phyloP scores from a whole-genome alignment of 2,888 invertebrate genomes.

The Dendrolimus houi region DNA sequence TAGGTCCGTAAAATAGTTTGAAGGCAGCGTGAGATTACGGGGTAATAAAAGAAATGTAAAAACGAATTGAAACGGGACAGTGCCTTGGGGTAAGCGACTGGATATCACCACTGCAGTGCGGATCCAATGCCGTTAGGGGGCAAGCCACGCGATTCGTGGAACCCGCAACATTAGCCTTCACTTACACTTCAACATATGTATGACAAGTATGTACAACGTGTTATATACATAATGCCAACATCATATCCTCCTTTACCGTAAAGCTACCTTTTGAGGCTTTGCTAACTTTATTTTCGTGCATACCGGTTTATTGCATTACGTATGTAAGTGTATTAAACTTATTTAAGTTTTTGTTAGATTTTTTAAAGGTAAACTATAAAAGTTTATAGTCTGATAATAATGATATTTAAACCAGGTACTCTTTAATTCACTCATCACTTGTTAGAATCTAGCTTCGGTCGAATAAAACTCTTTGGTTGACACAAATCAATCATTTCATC shows the following conservation, averaged over 20 bases:
- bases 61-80: slow-evolving; percentile 1
- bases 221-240: neutral
- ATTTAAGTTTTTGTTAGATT: too few relatives aligned
- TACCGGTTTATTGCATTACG: neutral
- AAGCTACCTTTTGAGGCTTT: too few relatives aligned
- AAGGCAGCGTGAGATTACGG: neutral
- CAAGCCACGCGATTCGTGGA: slow-evolving; percentile 16
- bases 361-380: too few relatives aligned
- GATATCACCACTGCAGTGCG: slow-evolving; percentile 1
- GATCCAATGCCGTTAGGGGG: slow-evolving; percentile 19
- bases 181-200: slow-evolving; percentile 1
- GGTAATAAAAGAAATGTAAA: slow-evolving; percentile 1
- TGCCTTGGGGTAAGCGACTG: slow-evolving; percentile 2
- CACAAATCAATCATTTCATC: too few relatives aligned
- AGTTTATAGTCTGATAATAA: too few relatives aligned
- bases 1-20: neutral
- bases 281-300: neutral
- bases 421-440: too few relatives aligned
- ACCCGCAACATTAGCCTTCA: slow-evolving; percentile 17
- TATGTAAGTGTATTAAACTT: neutral
- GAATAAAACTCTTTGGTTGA: too few relatives aligned
- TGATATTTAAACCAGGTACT: too few relatives aligned
- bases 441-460: too few relatives aligned
- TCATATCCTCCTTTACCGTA: neutral
- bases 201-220: neutral